These are phyloP conservation scores for Margaritifera margaritifera DNA, from an alignment of 2,888 invertebrate genomes.

Conservation along the genomic window DNA sequence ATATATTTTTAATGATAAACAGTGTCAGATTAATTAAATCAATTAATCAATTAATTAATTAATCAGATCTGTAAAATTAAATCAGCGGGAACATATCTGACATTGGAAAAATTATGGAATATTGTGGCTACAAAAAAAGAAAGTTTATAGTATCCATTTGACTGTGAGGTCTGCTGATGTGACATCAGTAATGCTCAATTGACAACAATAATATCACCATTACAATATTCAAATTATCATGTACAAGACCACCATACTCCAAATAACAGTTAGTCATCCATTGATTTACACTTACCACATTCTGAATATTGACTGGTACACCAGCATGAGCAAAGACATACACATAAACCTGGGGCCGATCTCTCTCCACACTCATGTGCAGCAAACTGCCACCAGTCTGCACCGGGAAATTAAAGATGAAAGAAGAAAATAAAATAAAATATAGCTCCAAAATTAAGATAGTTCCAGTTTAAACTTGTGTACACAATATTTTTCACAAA, in stretches of 20 bases:
- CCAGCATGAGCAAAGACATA: constrained; percentile 55
- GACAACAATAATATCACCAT: background rate
- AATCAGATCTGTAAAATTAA: no score
- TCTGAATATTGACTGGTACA: constrained; percentile 59
- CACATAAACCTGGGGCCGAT: constrained; percentile 45
- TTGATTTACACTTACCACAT: constrained; percentile 39
- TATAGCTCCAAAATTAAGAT: background rate
- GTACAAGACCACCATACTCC: no score
- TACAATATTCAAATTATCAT: background rate
- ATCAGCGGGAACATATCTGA: no score
- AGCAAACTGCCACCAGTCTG: constrained; percentile 58
- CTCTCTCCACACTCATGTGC: constrained; percentile 37
- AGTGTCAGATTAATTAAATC: no score
- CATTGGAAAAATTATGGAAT: no score
- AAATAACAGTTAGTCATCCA: background rate
- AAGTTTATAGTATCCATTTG: no score
- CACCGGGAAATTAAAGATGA: constrained; percentile 9
- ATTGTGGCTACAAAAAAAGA: no score
- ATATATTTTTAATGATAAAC: no score
- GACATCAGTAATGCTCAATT: no score
- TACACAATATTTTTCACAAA: no score
- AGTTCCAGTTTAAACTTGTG: background rate
- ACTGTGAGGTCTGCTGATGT: no score
- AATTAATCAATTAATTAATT: no score
- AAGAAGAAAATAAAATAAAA: background rate